phyloP scores from a whole-genome alignment of 2,888 invertebrate species.

The Lottia gigantea region DNA sequence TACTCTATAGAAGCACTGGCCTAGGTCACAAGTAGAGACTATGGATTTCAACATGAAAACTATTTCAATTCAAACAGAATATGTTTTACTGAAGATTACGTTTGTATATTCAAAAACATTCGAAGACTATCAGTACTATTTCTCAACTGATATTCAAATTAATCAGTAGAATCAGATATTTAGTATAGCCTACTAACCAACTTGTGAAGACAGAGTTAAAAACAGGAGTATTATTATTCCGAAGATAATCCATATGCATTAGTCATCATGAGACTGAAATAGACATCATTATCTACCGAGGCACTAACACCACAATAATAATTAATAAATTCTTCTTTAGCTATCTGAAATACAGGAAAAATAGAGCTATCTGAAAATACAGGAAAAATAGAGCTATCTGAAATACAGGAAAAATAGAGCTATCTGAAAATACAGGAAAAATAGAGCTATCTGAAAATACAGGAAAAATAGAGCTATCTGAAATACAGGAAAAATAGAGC shows the following conservation, averaged over 20 bases:
- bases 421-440: constrained; percentile 75
- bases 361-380: constrained; percentile 83
- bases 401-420: constrained; percentile 71
- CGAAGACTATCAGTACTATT: too few relatives aligned
- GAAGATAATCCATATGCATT: constrained; percentile 79
- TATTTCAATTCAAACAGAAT: too few relatives aligned
- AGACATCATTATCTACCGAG: constrained; percentile 92
- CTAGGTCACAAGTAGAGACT: too few relatives aligned
- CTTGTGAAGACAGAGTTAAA: too few relatives aligned
- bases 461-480: constrained; percentile 83
- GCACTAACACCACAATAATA: constrained; percentile 95
- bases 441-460: constrained; percentile 83
- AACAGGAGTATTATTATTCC: background rate
- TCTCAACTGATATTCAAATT: too few relatives aligned
- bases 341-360: constrained; percentile 77
- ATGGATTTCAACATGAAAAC: too few relatives aligned
- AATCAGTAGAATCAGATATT: too few relatives aligned
- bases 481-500: constrained; percentile 71
- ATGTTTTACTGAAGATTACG: too few relatives aligned
- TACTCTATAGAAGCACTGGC: too few relatives aligned
- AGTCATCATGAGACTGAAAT: constrained; percentile 94
- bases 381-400: constrained; percentile 83
- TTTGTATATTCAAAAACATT: too few relatives aligned
- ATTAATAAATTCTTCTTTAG: constrained; percentile 90
- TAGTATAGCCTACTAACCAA: too few relatives aligned